Conservation (phyloP, 2,797 vertebrate species). For the Dipus sagitta region DNA sequence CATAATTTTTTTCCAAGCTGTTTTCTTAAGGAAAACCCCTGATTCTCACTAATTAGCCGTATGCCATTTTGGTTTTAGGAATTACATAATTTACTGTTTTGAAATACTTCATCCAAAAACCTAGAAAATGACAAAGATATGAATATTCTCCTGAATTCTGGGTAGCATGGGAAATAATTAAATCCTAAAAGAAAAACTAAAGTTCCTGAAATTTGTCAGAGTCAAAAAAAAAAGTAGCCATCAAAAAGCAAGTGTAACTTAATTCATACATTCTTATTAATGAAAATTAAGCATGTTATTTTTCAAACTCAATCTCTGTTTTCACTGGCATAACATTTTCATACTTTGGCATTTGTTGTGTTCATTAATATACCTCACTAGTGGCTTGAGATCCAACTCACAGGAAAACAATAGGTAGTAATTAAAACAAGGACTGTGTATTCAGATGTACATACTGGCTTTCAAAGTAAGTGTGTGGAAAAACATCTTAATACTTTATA, state of each 20-base stretch:
- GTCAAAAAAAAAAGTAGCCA: constrained; percentile 52
- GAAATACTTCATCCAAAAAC: constrained; percentile 51
- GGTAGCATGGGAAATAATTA: constrained; percentile 46
- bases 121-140: constrained; percentile 22
- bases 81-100: constrained; percentile 42
- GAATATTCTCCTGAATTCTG: background rate
- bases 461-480: constrained; percentile 48
- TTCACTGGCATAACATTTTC: constrained; percentile 9
- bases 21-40: constrained; percentile 61
- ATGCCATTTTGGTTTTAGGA: constrained; percentile 64
- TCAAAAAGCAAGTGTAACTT: constrained; percentile 36
- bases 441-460: background rate
- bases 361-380: constrained; percentile 50
- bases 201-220: constrained; percentile 29
- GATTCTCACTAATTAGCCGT: constrained; percentile 68
- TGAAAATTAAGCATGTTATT: constrained; percentile 4
- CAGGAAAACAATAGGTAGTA: constrained; percentile 56
- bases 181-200: constrained; percentile 53
- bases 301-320: background rate
- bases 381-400: background rate
- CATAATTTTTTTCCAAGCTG: constrained; percentile 60
- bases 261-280: constrained; percentile 34
- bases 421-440: constrained; percentile 49
- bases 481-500: background rate
- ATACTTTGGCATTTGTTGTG: background rate